phyloP scores from a whole-genome alignment of 2,113 vertebrate genomes.

The Pteronura brasiliensis region DNA sequence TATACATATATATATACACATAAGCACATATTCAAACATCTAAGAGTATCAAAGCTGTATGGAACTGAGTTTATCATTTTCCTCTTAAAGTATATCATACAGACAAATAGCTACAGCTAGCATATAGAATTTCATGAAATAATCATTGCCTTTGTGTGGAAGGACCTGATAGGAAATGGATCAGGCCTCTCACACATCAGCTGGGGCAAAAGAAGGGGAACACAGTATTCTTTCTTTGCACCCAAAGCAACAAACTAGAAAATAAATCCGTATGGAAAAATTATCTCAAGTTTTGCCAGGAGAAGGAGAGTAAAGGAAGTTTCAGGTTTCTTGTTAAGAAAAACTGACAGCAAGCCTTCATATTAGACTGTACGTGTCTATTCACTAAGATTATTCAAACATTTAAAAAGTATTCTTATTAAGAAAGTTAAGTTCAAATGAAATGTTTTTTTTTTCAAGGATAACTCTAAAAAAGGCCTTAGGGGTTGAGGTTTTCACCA shows the following conservation, averaged over 20 bases:
- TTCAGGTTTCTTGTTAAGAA: slow-evolving; percentile 7
- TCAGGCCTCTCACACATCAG: not conserved
- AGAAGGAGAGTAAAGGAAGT: not conserved
- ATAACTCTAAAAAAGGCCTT: not conserved
- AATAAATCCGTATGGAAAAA: slow-evolving; percentile 5
- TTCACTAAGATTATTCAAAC: not conserved
- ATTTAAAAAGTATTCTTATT: not conserved
- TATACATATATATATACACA: not conserved
- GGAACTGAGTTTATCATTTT: slow-evolving; percentile 32
- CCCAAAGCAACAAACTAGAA: not conserved
- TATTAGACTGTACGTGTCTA: not conserved
- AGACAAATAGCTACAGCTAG: slow-evolving; percentile 5
- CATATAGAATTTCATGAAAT: slow-evolving; percentile 6
- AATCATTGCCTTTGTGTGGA: not conserved
- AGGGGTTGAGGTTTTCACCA: not conserved
- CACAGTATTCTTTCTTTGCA: slow-evolving; percentile 1
- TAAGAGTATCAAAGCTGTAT: not conserved
- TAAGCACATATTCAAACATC: not conserved
- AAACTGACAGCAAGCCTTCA: not conserved
- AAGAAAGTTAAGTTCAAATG: slow-evolving; percentile 35
- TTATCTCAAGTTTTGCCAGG: not conserved
- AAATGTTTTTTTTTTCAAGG: slow-evolving; percentile 24
- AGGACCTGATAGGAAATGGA: not conserved
- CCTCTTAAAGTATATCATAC: not conserved
- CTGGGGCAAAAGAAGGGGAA: not conserved